Conservation (phyloP, 2,113 vertebrate genomes). For the Morone saxatilis region DNA sequence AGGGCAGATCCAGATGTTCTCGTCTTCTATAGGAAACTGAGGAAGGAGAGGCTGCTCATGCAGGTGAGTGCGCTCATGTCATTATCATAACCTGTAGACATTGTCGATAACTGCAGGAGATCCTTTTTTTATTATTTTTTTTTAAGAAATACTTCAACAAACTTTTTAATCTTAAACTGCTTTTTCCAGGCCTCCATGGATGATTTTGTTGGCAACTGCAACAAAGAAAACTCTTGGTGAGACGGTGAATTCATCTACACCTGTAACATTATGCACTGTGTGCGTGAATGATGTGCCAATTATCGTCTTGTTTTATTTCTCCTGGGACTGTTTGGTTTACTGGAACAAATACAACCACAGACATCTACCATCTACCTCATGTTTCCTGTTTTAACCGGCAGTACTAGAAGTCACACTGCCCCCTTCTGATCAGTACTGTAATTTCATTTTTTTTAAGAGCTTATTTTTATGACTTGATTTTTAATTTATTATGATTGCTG, state of each 20-base stretch:
- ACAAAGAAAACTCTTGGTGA: constrained; percentile 77
- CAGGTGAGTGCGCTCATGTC: constrained; percentile 77
- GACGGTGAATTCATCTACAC: neutral
- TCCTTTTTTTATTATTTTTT: neutral
- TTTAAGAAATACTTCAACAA: neutral
- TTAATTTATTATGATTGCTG: constrained; percentile 36
- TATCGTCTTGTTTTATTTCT: neutral
- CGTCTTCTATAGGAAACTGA: constrained; percentile 88
- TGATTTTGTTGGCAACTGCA: constrained; percentile 72
- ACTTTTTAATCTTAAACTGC: neutral
- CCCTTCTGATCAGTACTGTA: constrained; percentile 43
- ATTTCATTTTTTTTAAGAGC: neutral
- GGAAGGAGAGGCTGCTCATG: constrained; percentile 78
- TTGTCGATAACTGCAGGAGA: neutral
- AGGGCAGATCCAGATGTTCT: constrained; percentile 90
- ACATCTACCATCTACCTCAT: neutral
- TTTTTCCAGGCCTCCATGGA: constrained; percentile 81
- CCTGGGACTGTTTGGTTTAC: neutral
- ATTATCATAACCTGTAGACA: fast-evolving
- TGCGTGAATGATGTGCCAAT: constrained; percentile 33
- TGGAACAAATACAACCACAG: neutral
- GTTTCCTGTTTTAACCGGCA: neutral
- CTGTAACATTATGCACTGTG: constrained; percentile 65
- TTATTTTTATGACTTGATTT: constrained; percentile 32
- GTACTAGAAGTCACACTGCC: constrained; percentile 54